Base-by-base conservation (phyloP, 2,113 vertebrate species). In the Clarias gariepinus region DNA sequence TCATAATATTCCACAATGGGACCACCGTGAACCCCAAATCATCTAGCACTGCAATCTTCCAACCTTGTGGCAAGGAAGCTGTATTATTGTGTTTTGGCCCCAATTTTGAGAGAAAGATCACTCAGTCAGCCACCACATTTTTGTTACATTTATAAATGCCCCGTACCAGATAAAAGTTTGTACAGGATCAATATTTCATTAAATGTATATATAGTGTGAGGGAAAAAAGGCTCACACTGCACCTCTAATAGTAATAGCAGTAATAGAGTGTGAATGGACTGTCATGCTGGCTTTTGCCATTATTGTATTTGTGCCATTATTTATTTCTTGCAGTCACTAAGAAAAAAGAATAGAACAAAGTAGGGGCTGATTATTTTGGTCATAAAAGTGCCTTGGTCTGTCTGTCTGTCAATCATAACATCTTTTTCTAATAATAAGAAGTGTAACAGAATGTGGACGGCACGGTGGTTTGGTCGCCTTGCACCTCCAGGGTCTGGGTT, bases 131-230 rank as follows among this genome's bases (percentile, higher is more conserved):
- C 10, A 21, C 36, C 68, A 16, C 12, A 25, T 53, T 47, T 7
- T 25, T 28, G 6, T 63, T 36, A 74, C 28, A 18, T 60, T 76
- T 63, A 61, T 28, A 85, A 53, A 61, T 85, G 58, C 61, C 12
- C 52, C 47, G 69, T 25, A 28, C 28, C 6, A 15, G 74, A 68
- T 80, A 80, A 80, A 66, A 55, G 58, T 36, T 23, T n/a, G 16
- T 30, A 9, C 30, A 11, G 58, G 76, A 86, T 86, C 84, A 69
- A 86, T 69, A 86, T 80, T 80, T 78, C 76, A 80, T 80, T 80
- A 79, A 19, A 85, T 13, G 9, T 80, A 19, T 84, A 25, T 68
- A 73, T 85, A 77, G 66, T 78, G 64, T 85, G 41, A 66, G 84
- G 13, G 30, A 58, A 80, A 79, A 25, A 55, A 83, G n/a, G 21